phyloP scores from a whole-genome alignment of 2,113 vertebrate genomes.

The Paradoxurus hermaphroditus region DNA sequence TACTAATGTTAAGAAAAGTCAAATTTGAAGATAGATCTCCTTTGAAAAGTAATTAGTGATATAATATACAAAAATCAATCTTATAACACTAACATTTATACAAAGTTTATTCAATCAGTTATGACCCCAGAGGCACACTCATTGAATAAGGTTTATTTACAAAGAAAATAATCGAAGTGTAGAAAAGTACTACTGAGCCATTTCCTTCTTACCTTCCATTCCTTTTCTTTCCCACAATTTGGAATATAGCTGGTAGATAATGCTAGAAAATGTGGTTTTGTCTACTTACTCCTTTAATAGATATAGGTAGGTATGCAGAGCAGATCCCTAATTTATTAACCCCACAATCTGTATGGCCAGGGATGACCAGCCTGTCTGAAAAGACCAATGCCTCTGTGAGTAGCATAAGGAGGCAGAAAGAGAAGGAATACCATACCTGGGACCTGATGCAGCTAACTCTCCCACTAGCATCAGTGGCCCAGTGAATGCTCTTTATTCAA shows the following conservation, averaged over 20 bases:
- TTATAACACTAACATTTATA: not conserved
- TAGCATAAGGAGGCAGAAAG: not conserved
- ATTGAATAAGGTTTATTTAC: not conserved
- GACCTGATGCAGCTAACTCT: not conserved
- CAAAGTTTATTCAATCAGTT: not conserved
- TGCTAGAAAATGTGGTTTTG: not conserved
- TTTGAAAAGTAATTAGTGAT: conserved; percentile 23
- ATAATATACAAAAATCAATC: not conserved
- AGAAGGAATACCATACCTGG: not conserved
- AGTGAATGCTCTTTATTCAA: not conserved
- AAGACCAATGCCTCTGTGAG: not conserved
- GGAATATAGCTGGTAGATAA: not conserved
- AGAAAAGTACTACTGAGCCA: not conserved
- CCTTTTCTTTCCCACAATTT: not conserved
- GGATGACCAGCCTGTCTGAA: not conserved
- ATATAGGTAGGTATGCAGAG: not conserved
- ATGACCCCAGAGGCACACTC: not conserved
- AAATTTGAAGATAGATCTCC: not conserved
- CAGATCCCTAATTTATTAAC: not conserved
- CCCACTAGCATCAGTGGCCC: not conserved
- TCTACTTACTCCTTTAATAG: not conserved
- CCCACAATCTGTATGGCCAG: not conserved
- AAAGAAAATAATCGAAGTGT: not conserved
- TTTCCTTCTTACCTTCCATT: not conserved
- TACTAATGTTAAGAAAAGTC: not conserved